Base-by-base conservation (phyloP, 1,140 invertebrate species). In the Calephelis virginiensis region DNA sequence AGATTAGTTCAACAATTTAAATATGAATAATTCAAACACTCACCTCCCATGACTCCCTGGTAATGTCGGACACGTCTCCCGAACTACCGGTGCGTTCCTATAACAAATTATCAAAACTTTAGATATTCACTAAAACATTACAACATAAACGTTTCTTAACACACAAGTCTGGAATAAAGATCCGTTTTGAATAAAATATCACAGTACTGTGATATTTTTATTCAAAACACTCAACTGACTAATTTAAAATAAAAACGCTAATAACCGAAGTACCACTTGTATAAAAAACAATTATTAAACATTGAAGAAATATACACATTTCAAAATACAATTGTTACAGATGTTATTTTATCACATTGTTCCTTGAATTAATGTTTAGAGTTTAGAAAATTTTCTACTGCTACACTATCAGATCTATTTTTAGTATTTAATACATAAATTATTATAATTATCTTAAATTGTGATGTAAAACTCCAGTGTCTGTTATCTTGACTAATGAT, bases 41-140 rank as follows among this genome's bases (percentile, higher is more conserved):
- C 92, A 97, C 97, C 96, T 98, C 96, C 97, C 97, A 98, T 64
- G 96, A 97, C 86, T 97, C 96, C 78, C 96, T 94, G 56, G 96
- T 97, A 62, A 97, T 92, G 77, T 97, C 96, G 10, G 93, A 93
- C 46, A 96, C 94, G 76, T 96, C 96, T 68, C 94, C 94, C 67
- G 95, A 94, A 73, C 93, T 93, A 11, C 93, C 93, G 62, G 92
- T 89, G 50, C 94, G 92, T 67, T 93, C 90, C 92, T 92, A 68
- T 37, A 69, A 76, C 70, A 77, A 78, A 59, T 46, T 12, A 64
- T 60, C 0, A 56, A 10, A 56, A 8, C 43, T 53, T 45, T 43
- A 53, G 13, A 17, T 28, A 28, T 28, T 28, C 28, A 28, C 28
- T 28, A 28, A 28, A 28, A 28, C 2, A 28, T 2, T 28, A 28